Percentiles rank a stretch among this genome's conserved stretches.
phyloP scores from a whole-genome alignment of 2,888 invertebrate genomes.

The Clusia tigrina region DNA sequence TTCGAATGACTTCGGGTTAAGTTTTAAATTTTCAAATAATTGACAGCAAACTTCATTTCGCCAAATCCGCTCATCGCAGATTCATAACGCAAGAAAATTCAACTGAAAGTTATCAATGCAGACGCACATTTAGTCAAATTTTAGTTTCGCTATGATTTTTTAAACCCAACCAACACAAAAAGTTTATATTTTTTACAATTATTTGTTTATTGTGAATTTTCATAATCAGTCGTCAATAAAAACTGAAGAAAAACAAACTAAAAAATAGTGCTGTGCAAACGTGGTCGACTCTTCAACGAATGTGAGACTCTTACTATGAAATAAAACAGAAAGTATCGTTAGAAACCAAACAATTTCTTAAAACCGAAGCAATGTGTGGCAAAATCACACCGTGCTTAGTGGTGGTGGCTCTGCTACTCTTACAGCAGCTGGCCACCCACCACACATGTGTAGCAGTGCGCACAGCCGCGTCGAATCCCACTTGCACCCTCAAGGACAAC shows the following conservation, averaged over 20 bases:
- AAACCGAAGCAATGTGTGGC: slow-evolving; percentile 18
- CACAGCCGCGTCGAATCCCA: slow-evolving; percentile 44
- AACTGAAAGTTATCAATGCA: too few relatives aligned
- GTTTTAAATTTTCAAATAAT: too few relatives aligned
- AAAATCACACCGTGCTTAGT: slow-evolving; percentile 21
- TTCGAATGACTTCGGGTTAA: too few relatives aligned
- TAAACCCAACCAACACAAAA: too few relatives aligned
- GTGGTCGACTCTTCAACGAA: too few relatives aligned
- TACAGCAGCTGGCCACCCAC: background rate
- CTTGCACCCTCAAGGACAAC: slow-evolving; percentile 58
- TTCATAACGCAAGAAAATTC: too few relatives aligned
- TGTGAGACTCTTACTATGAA: slow-evolving; percentile 10
- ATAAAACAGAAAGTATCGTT: background rate
- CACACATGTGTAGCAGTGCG: slow-evolving; percentile 36
- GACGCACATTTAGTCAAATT: too few relatives aligned
- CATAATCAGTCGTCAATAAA: background rate
- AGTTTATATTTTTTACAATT: background rate
- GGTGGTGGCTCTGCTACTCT: slow-evolving; percentile 7
- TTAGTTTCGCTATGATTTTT: too few relatives aligned
- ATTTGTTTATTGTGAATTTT: background rate
- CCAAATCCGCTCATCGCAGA: too few relatives aligned
- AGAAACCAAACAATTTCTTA: slow-evolving; percentile 13
- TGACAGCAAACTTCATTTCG: too few relatives aligned
- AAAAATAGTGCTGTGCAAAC: slow-evolving; percentile 12
- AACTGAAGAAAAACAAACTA: background rate